A percentile compares a stretch with the other conserved stretches of the same genome.
These are phyloP conservation scores for Pseudorhombus dupliciocellatus DNA, from an alignment of 2,113 vertebrate genomes.

Conservation along the genomic window DNA sequence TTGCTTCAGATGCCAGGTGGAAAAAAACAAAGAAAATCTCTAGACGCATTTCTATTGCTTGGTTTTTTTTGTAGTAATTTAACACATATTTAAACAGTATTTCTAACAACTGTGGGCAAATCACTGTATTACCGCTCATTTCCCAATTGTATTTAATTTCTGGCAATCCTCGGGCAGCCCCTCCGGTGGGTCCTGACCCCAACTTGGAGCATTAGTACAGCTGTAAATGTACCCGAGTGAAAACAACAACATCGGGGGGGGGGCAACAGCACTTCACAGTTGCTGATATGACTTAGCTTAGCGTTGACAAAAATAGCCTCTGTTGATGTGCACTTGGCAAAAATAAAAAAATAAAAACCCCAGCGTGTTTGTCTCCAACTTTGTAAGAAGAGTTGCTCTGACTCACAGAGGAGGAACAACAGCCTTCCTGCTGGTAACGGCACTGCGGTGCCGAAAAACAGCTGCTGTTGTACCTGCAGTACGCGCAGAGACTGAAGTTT, in stretches of 20 bases:
- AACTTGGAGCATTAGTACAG: neutral
- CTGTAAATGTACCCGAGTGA: neutral
- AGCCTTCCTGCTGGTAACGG: conserved; percentile 41
- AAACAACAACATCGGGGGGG: neutral
- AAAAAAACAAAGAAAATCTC: too few species aligned
- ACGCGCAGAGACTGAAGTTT: neutral
- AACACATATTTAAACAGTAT: too few species aligned
- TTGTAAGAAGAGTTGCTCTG: conserved; percentile 38
- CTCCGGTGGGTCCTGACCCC: neutral
- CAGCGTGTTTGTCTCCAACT: conserved; percentile 25
- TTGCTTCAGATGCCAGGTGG: neutral
- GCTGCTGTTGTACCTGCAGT: conserved; percentile 49
- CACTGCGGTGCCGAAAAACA: conserved; percentile 40
- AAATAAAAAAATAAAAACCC: too few species aligned
- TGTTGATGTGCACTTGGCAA: conserved; percentile 29
- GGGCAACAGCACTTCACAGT: neutral
- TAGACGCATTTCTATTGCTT: too few species aligned
- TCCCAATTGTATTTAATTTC: neutral
- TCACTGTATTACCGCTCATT: neutral
- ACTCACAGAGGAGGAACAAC: conserved; percentile 32
- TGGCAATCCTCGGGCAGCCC: neutral
- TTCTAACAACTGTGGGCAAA: too few species aligned
- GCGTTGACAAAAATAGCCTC: conserved; percentile 13
- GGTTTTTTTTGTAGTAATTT: too few species aligned
- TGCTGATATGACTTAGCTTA: neutral